These are phyloP conservation scores for Phalacrocorax carbo DNA, from an alignment of 2,113 vertebrate genomes.

Conservation along the genomic window DNA sequence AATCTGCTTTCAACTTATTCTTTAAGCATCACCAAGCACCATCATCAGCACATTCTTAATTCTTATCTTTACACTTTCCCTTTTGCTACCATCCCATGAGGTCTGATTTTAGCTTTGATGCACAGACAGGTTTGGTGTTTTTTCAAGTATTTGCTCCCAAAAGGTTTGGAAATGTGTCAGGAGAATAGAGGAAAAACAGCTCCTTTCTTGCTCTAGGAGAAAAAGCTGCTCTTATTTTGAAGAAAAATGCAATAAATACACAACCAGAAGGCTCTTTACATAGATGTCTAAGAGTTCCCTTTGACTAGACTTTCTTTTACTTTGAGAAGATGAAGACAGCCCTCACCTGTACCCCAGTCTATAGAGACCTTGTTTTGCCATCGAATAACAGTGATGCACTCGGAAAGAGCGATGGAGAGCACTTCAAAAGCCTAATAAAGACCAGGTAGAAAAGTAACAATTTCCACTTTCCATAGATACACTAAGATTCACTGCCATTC, in stretches of 20 bases:
- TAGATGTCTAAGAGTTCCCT: background rate
- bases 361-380: background rate
- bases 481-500: background rate
- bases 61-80: background rate
- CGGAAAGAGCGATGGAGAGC: background rate
- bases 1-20: background rate
- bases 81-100: background rate
- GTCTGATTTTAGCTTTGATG: background rate
- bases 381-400: background rate
- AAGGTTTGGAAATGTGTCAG: background rate
- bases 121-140: background rate
- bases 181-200: background rate
- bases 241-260: background rate
- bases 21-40: background rate
- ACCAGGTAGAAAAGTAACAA: background rate
- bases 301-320: background rate
- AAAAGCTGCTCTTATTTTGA: background rate
- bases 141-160: background rate
- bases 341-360: background rate
- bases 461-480: background rate
- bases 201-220: background rate
- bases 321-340: background rate
- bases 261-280: background rate
- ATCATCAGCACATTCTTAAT: background rate
- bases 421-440: background rate